phyloP scores from a whole-genome alignment of 2,113 vertebrate genomes.

The Rhabdornis inornatus region DNA sequence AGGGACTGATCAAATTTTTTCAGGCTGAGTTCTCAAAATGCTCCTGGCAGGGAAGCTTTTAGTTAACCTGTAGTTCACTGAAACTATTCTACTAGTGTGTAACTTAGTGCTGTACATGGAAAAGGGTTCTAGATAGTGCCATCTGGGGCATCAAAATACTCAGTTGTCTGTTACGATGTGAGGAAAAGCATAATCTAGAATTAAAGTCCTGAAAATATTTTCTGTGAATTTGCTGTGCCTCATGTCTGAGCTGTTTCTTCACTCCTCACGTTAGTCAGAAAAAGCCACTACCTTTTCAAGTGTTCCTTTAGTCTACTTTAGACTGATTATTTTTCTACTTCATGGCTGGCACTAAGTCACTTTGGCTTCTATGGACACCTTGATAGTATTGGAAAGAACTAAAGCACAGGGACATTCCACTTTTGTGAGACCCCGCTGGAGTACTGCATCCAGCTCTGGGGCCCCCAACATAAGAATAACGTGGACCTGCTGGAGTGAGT shows the following conservation, averaged over 20 bases:
- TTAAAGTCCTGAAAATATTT: neutral
- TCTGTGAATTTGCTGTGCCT: neutral
- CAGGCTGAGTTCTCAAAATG: neutral
- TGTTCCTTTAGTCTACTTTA: neutral
- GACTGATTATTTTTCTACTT: neutral
- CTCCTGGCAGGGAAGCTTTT: neutral
- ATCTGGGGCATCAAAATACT: neutral
- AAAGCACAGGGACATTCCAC: neutral
- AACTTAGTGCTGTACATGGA: neutral
- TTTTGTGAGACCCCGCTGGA: neutral
- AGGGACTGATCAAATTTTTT: neutral
- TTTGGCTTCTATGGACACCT: neutral
- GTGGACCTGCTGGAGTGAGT: neutral
- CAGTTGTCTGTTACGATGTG: neutral
- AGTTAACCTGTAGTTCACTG: neutral
- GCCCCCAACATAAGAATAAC: accelerated
- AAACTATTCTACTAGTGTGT: neutral
- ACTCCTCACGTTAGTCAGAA: neutral
- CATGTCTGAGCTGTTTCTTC: neutral
- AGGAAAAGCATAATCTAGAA: neutral
- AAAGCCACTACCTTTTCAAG: neutral
- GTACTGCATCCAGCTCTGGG: neutral
- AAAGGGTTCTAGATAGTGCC: neutral
- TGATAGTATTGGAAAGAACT: neutral
- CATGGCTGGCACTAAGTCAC: neutral